Evolutionary conservation across 1,140 invertebrate genomes (phyloP).

Genomic region (Magallana gigas): DNA sequence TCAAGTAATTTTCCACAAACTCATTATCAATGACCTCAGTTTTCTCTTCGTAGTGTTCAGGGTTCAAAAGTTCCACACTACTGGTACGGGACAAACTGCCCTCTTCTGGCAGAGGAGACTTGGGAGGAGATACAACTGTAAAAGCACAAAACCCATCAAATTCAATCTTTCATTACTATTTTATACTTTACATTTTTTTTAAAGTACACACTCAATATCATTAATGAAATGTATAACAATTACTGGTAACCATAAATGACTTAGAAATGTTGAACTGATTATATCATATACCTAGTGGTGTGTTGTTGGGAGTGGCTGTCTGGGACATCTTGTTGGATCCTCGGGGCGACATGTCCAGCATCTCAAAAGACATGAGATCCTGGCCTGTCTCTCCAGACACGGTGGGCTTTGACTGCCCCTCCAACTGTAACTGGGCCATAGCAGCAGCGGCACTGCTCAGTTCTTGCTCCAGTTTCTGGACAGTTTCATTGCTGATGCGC

Average conservation of each 20-base stretch:
- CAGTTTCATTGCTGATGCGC: constrained; percentile 27
- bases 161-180: too few relatives aligned
- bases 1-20: constrained; percentile 62
- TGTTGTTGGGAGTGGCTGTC: constrained; percentile 65
- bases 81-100: constrained; percentile 59
- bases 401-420: neutral
- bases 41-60: constrained; percentile 46
- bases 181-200: neutral
- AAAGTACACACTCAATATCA: neutral
- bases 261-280: neutral
- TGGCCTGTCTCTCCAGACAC: constrained; percentile 35
- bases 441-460: constrained; percentile 47
- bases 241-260: too few relatives aligned
- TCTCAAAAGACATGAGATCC: constrained; percentile 66
- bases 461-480: constrained; percentile 39
- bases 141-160: neutral
- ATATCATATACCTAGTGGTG: constrained; percentile 57
- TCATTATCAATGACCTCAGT: constrained; percentile 44
- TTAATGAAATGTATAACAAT: neutral
- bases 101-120: constrained; percentile 68
- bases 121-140: constrained; percentile 72
- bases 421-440: constrained; percentile 47
- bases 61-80: constrained; percentile 64
- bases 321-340: constrained; percentile 53
- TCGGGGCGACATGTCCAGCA: constrained; percentile 48